Conservation (phyloP, 2,888 invertebrate genomes). For the Polia nebulosa region DNA sequence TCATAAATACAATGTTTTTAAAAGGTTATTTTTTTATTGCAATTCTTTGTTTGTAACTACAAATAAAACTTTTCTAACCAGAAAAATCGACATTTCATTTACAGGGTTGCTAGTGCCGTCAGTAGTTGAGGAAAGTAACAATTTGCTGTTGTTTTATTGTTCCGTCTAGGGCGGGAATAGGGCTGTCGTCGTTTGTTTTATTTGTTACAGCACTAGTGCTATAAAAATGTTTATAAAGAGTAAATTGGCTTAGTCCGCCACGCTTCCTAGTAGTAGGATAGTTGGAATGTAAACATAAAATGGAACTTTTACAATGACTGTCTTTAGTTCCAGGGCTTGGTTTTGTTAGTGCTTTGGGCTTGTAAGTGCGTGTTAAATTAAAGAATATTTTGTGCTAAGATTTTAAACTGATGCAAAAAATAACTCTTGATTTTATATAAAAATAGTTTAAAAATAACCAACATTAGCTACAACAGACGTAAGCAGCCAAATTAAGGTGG, state of each 20-base stretch:
- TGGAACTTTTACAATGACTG: slow-evolving; percentile 45
- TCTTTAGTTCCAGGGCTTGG: slow-evolving; percentile 34
- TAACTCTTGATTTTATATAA: too few species aligned
- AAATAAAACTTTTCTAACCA: slow-evolving; percentile 22
- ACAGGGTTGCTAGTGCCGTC: slow-evolving; percentile 57
- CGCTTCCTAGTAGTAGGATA: slow-evolving; percentile 37
- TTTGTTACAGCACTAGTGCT: slow-evolving; percentile 58
- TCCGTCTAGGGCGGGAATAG: slow-evolving; percentile 64
- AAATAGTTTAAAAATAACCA: background rate
- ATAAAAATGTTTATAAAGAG: slow-evolving; percentile 67
- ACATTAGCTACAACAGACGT: background rate
- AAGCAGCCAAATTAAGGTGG: background rate
- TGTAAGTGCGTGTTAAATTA: slow-evolving; percentile 6
- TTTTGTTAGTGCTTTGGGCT: slow-evolving; percentile 2
- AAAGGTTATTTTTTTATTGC: background rate
- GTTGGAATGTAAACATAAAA: slow-evolving; percentile 55
- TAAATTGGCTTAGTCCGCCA: slow-evolving; percentile 60
- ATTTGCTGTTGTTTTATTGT: slow-evolving; percentile 69
- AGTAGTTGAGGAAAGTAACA: slow-evolving; percentile 67
- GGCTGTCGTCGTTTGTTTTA: slow-evolving; percentile 69
- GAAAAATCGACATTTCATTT: slow-evolving; percentile 67
- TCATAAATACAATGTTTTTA: too few species aligned
- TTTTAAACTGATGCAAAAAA: background rate
- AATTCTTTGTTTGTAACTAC: background rate
- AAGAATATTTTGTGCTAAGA: background rate